Base-by-base conservation (phyloP, 2,888 invertebrate genomes). In the Rhopalosiphum nymphaeae region DNA sequence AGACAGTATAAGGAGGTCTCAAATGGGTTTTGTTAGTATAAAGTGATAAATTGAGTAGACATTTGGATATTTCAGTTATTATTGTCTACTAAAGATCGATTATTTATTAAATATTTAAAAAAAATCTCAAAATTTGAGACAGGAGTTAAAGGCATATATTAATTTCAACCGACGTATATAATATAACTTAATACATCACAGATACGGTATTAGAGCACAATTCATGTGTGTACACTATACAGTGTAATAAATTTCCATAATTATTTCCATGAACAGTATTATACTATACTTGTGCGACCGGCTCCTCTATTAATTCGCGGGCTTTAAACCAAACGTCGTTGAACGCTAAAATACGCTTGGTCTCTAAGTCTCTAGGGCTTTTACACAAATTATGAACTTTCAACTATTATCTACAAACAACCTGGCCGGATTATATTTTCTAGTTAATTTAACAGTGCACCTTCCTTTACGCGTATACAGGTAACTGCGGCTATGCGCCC, bases 371-470 rank as follows among this genome's bases (percentile, higher is more conserved):
- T 86, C 86, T 46, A 29, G n/a, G 86, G 86, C 13, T 86, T 49
- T 86, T 49, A 86, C 29, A 86, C 86, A 78, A 78, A 78, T 78
- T 78, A 78, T 21, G n/a, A 86, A 86, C 86, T 86, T 86, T 46
- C 44, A 86, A 86, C 46, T 86, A 46, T 86, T 86, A 86, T 86
- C 86, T 86, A 86, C 86, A 86, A 46, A 29, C 78, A 36, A 78
- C 78, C 78, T 53, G 21, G 36, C 78, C 78, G 36, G 78, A 78
- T 78, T 78, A 78, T 78, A 78, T 36, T 78, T 78, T 78, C 21
- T 78, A 78, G 78, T 78, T 78, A 78, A 78, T 78, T 78, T 78
- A 36, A 36, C 78, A 78, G 36, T 78, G 36, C 36, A 21, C 2
- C 36, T 21, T 36, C 3, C 3, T 61, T 36, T 36, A 78, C 16